phyloP scores from a whole-genome alignment of 2,888 invertebrate genomes.

The Rutpela maculata region DNA sequence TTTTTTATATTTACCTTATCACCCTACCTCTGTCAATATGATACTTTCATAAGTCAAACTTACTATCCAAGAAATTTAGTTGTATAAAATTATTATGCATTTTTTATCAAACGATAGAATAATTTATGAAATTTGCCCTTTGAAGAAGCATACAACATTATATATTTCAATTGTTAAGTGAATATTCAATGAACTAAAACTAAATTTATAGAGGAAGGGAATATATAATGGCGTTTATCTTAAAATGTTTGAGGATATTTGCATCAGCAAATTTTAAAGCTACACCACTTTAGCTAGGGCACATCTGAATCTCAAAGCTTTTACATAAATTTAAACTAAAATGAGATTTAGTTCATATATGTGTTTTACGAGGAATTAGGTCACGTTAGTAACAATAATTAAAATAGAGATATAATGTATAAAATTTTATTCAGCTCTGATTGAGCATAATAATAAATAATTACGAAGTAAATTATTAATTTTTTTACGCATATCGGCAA shows the following conservation, averaged over 20 bases:
- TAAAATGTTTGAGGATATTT: conserved; percentile 25
- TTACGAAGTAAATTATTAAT: too few species aligned
- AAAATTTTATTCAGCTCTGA: too few species aligned
- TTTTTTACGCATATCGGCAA: too few species aligned
- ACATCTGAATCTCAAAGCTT: neutral
- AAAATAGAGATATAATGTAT: too few species aligned
- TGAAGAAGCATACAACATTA: neutral
- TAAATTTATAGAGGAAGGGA: conserved; percentile 30
- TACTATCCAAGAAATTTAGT: neutral
- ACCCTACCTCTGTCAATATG: too few species aligned
- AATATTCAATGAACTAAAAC: conserved; percentile 32
- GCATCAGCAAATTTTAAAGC: conserved; percentile 19
- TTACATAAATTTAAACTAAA: conserved; percentile 3
- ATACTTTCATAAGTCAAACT: too few species aligned
- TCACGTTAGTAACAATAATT: neutral
- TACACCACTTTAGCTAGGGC: neutral
- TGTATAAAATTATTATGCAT: neutral
- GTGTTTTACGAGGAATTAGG: neutral
- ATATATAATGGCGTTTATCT: conserved; percentile 34
- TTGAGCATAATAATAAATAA: too few species aligned
- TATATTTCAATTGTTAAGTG: neutral
- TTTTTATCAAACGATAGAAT: neutral
- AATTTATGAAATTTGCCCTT: neutral
- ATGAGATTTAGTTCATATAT: neutral
- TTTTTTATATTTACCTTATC: too few species aligned